Base-by-base conservation (phyloP, 2,797 vertebrate species). In the Pseudochromis fuscus region DNA sequence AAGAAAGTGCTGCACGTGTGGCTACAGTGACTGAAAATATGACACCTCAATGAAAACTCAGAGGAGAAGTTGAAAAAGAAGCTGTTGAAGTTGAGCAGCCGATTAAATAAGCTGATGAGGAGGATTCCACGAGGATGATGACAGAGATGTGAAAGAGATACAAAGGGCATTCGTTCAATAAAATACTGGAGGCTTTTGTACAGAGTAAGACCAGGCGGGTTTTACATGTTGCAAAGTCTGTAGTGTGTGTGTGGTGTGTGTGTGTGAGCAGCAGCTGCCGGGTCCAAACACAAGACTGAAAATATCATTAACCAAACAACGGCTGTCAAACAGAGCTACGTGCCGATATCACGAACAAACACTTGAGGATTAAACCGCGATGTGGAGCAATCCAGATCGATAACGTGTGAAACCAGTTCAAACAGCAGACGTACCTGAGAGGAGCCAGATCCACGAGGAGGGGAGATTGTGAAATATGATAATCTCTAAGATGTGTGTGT, bases 251-350 rank as follows among this genome's bases (percentile, higher is more conserved):
- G n/a, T n/a, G n/a, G n/a, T n/a, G n/a, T n/a, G n/a, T n/a, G 8
- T 25, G 48, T 56, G 71, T 31, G 58, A 67, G 67, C 42, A 73
- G 75, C 76, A 53, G 68, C 72, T 65, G 73, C 56, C 13, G 5
- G 59, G 60, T 73, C 75, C 46, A 76, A 84, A 72, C 75, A 81
- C 40, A 77, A 11, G 63, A 57, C 72, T 42, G 48, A 53, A 76
- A 80, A 64, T 55, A 78, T 76, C 79, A 71, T 68, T 79, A 67
- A 79, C 57, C 75, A 87, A 84, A 78, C 81, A 79, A 53, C 7
- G 63, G 24, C 69, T 61, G 82, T 73, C 64, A 84, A 86, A 77
- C 49, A 82, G 33, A 82, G 67, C 52, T 35, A 63, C 12, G 49
- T 70, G 74, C 46, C 28, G 8, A 64, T 67, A 81, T 48, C 46